These are phyloP conservation scores for Pentalonia nigronervosa DNA, from an alignment of 1,140 invertebrate genomes.

Conservation along the genomic window DNA sequence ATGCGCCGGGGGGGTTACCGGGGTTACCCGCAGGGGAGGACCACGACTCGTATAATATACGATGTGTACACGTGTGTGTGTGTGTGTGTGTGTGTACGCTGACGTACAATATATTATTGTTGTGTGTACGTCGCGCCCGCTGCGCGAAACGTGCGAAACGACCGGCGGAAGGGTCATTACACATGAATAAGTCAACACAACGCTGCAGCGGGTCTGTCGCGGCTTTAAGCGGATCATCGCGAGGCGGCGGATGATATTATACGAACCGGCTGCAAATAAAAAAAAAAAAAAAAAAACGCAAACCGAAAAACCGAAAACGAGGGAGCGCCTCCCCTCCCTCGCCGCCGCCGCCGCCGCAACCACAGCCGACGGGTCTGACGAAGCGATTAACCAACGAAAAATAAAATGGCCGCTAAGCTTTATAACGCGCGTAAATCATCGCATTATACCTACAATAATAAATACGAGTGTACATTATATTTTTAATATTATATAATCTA, in stretches of 20 bases:
- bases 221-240: constrained; percentile 48
- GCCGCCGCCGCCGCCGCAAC: no score
- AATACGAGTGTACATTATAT: neutral
- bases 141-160: constrained; percentile 42
- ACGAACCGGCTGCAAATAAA: constrained; percentile 52
- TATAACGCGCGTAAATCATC: constrained; percentile 10
- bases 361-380: neutral
- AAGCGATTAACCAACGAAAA: constrained; percentile 52
- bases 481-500: neutral
- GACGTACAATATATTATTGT: neutral
- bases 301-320: neutral
- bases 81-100: neutral
- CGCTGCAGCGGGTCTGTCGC: neutral
- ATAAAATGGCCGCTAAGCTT: constrained; percentile 52
- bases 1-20: neutral
- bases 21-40: constrained; percentile 19
- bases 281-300: neutral
- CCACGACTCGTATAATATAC: no score
- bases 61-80: no score
- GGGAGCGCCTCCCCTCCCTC: neutral
- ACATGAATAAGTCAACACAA: constrained; percentile 58
- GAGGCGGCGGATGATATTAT: neutral
- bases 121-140: neutral
- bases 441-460: neutral
- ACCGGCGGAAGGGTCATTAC: constrained; percentile 42